Percentiles rank a stretch among this genome's conserved stretches.
Conservation (phyloP, 2,888 invertebrate genomes). For the Orthosia gothica region DNA sequence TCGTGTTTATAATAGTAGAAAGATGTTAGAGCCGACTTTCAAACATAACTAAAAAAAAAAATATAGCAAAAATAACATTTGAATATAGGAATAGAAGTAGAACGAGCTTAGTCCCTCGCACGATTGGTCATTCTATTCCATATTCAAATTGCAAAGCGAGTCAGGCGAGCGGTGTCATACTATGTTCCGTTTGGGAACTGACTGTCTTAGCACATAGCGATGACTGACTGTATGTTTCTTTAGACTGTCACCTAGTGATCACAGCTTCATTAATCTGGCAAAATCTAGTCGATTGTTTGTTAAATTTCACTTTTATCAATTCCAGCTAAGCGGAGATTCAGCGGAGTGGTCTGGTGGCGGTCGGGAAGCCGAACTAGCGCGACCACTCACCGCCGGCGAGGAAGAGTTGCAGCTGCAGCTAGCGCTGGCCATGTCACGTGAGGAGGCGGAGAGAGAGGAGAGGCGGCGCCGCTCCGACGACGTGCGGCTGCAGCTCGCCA, state of each 20-base stretch:
- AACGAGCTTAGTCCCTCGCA: not conserved
- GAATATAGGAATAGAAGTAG: not conserved
- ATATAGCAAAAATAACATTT: not conserved
- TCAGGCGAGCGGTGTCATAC: too few species aligned
- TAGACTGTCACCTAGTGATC: not conserved
- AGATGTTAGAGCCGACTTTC: too few species aligned
- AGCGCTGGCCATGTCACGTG: constrained; percentile 99
- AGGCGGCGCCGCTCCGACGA: constrained; percentile 98
- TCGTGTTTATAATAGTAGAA: too few species aligned
- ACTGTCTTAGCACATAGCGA: too few species aligned
- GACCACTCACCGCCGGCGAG: constrained; percentile 99
- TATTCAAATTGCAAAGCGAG: too few species aligned
- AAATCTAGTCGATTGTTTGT: not conserved
- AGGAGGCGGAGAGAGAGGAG: constrained; percentile 99
- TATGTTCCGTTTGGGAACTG: not conserved
- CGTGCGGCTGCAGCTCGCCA: constrained; percentile 98
- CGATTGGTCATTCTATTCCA: too few species aligned
- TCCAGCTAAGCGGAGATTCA: constrained; percentile 71
- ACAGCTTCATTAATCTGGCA: too few species aligned
- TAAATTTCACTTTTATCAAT: not conserved
- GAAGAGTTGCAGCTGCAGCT: constrained; percentile 99
- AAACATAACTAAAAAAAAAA: too few species aligned
- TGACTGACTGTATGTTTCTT: not conserved
- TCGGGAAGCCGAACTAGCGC: constrained; percentile 96
- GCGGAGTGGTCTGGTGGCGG: constrained; percentile 78